Evolutionary conservation across 2,113 vertebrate species (phyloP).

Genomic region (Mormyrus iriodes): DNA sequence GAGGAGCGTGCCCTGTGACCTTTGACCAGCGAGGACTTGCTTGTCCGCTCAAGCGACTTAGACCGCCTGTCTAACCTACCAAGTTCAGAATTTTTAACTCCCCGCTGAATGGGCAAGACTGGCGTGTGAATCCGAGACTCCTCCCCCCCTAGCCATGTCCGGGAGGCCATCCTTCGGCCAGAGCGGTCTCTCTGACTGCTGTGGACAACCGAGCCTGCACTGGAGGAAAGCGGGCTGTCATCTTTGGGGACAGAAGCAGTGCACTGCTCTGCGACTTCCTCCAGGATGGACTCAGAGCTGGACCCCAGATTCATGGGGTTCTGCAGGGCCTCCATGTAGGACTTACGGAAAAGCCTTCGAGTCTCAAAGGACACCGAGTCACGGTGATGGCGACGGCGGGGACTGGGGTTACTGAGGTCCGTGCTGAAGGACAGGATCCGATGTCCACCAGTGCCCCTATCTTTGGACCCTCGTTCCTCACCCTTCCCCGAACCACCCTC

Average conservation of each 20-base stretch:
- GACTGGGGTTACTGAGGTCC: constrained; percentile 56
- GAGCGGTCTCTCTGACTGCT: constrained; percentile 45
- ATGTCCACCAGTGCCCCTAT: constrained; percentile 27
- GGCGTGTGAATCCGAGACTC: constrained; percentile 47
- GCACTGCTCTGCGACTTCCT: constrained; percentile 51
- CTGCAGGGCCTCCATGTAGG: constrained; percentile 76
- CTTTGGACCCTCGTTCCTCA: constrained; percentile 29
- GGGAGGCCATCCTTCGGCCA: constrained; percentile 40
- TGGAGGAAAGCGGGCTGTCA: constrained; percentile 30
- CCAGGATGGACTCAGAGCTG: constrained; percentile 67
- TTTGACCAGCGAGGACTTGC: constrained; percentile 53
- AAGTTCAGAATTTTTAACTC: constrained; percentile 37
- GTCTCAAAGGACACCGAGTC: constrained; percentile 60
- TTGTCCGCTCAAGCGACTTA: constrained; percentile 65
- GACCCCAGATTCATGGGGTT: constrained; percentile 75
- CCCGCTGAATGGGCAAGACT: constrained; percentile 45
- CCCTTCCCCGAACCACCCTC: constrained; percentile 24
- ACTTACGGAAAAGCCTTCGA: constrained; percentile 70
- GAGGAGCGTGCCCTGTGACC: constrained; percentile 55
- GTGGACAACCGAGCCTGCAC: constrained; percentile 41
- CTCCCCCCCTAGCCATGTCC: constrained; percentile 46
- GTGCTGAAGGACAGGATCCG: constrained; percentile 57
- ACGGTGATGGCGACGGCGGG: constrained; percentile 48
- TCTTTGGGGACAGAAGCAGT: constrained; percentile 26
- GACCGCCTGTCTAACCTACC: constrained; percentile 58